Base-by-base conservation (phyloP, 2,888 invertebrate genomes). In the Lapara coniferarum region DNA sequence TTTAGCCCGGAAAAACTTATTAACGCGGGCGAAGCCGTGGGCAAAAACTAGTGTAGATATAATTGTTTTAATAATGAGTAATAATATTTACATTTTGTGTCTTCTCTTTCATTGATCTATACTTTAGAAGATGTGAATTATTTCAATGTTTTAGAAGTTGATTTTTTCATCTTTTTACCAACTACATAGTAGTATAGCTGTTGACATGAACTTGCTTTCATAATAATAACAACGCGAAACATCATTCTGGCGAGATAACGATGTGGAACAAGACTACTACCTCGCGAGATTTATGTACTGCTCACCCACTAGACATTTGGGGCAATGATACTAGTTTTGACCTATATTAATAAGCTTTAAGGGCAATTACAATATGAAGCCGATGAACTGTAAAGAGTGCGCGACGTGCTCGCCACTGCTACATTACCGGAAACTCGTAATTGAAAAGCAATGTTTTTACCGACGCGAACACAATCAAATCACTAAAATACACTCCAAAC, bases 401-500 rank as follows among this genome's bases (percentile, higher is more conserved):
- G 49, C 16, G 16, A 51, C 37, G 16, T 10, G 37, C 49, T 37
- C 51, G 16, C 46, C 14, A 30, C 49, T 30, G 30, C 19, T 19
- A 10, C 51, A 52, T 37, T 37, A 44, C 52, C 37, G 25, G 46
- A 30, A n/a, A 30, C 30, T 25, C 51, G 8, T 63, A 69, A 59
- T 63, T 66, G 69, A 56, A 57, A 69, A 66, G 52, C 66, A 14
- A 52, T 66, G 53, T 67, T 67, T 69, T 46, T 59, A 5, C 16
- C 44, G 46, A 63, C 49, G 49, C 63, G 13, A 72, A 72, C 72
- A 69, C 67, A 74, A 72, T 75, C 69, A 76, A 72, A 70, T 51
- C 72, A 74, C 66, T 46, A 72, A 75, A 75, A 73, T 72, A 77
- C 66, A 53, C 63, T 44, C 8, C 44, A 53, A 53, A 52, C 67